Percentiles rank a stretch among this genome's conserved stretches.
Evolutionary conservation across 1,140 invertebrate genomes (phyloP).

Genomic region (Drosophila parvula): DNA sequence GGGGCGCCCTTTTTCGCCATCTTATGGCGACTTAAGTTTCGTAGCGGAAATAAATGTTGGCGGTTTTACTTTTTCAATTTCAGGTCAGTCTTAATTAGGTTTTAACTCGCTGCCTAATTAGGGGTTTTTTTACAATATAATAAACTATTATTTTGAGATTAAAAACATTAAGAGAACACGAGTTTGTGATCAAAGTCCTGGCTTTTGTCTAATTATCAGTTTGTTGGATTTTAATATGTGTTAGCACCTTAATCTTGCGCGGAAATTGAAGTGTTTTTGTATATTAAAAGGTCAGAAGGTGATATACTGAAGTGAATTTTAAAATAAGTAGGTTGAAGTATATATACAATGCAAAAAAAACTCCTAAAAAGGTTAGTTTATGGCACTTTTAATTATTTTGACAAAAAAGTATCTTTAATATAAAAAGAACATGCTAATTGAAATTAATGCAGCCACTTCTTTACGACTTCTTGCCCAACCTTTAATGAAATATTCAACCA

Average conservation of each 20-base stretch:
- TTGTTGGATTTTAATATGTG: neutral
- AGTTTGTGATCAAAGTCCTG: neutral
- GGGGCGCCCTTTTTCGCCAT: neutral
- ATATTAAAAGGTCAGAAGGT: neutral
- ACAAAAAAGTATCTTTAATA: neutral
- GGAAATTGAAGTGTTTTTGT: neutral
- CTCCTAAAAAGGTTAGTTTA: neutral
- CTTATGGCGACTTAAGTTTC: constrained; percentile 1
- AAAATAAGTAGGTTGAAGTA: neutral
- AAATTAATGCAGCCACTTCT: no score
- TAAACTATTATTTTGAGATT: neutral
- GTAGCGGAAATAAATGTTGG: neutral
- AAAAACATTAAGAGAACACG: neutral
- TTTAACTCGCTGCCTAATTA: neutral
- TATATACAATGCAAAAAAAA: neutral
- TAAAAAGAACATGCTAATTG: neutral
- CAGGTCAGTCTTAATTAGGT: neutral
- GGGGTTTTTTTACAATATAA: neutral
- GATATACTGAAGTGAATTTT: neutral
- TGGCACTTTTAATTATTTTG: neutral
- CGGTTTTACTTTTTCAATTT: constrained; percentile 2
- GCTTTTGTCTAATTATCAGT: neutral
- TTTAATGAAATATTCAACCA: neutral
- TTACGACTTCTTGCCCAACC: neutral
- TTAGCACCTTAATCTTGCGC: no score